Base-by-base conservation (phyloP, 1,140 invertebrate species). In the Andrena cerasifolii region DNA sequence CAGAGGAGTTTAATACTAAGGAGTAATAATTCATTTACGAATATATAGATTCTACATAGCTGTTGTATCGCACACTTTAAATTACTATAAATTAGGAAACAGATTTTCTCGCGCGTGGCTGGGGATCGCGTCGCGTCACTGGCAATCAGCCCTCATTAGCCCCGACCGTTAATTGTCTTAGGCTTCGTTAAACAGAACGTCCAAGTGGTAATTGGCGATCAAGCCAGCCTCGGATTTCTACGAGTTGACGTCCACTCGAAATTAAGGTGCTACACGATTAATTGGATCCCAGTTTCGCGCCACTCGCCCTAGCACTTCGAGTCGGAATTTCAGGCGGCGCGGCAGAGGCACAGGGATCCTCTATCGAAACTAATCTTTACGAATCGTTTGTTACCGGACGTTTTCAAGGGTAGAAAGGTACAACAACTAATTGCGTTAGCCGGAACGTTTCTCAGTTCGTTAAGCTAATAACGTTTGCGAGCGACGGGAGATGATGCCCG, bases 131-230 rank as follows among this genome's bases (percentile, higher is more conserved):
- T 18, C 12, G 51, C 28, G 43, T 59, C 21, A 0, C 31, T 16
- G 21, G 18, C 63, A 31, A 66, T 66, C 36, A 75, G 61, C 26
- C 36, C n/a, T 45, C 33, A 31, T 5, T n/a, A 71, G 21, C 31
- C 40, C n/a, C 14, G 28, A 21, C 26, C 74, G 70, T 78, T 83
- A 82, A 82, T 70, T 81, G 47, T 51, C 74, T 43, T 36, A 40
- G 62, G 51, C 21, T 68, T 53, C 68, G 76, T 81, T 82, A 81
- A 78, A 72, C 73, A 53, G 47, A 26, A 40, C 54, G 67, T 51
- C 81, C 72, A 78, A 78, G 70, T 62, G 36, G 73, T 76, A 78
- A 81, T 77, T 77, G 59, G 40, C 53, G n/a, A 65, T 66, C 78
- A 53, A 53, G 33, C 67, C 72, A 59, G 80, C 26, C 14, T 31